phyloP scores from a whole-genome alignment of 2,888 invertebrate species.

The Argyresthia goedartella region DNA sequence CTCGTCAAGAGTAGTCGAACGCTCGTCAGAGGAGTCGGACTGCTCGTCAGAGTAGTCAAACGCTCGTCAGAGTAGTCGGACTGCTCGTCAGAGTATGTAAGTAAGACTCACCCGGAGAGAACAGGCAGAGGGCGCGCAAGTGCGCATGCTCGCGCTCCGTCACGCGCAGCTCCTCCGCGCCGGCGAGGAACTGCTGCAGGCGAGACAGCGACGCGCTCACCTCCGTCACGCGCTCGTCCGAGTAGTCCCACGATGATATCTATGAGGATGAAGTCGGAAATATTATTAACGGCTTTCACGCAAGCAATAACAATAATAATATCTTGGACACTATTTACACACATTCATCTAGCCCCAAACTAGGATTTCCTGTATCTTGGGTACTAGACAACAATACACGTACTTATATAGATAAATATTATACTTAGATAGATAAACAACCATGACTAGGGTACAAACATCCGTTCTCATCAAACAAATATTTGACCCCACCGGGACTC shows the following conservation, averaged over 20 bases:
- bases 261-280: constrained; percentile 18
- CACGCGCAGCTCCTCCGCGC: constrained; percentile 80
- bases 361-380: no score
- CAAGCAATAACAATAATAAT: no score
- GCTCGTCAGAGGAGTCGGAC: no score
- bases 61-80: constrained; percentile 73
- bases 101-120: constrained; percentile 76
- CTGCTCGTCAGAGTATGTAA: constrained; percentile 76
- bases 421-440: no score
- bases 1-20: constrained; percentile 70
- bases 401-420: no score
- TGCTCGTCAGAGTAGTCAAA: no score
- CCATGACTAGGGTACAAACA: no score
- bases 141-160: constrained; percentile 91
- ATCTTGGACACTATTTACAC: no score
- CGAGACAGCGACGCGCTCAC: constrained; percentile 85
- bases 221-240: constrained; percentile 80
- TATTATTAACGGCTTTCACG: neutral
- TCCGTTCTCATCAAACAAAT: no score
- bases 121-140: constrained; percentile 85
- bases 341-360: no score
- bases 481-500: no score
- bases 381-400: no score
- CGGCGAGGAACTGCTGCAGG: constrained; percentile 85
- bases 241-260: constrained; percentile 76